Evolutionary conservation across 92 coral and sea anemone genomes (phyloP), one percentile per base, ranked within the genome.

Genomic region (Diadumene lineata): DNA sequence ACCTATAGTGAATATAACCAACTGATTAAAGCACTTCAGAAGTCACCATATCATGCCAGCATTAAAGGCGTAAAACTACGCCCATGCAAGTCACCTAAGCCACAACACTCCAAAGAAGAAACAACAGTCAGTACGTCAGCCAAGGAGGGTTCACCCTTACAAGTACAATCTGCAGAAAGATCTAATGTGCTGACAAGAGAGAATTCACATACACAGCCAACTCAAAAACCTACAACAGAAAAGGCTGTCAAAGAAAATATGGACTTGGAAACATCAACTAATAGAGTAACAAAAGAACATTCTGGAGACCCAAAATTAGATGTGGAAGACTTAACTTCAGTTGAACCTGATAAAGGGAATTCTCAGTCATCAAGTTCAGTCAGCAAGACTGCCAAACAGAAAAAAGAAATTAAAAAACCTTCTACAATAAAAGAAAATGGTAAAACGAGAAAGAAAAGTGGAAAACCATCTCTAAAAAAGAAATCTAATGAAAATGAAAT

Each of bases 1-100:
- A 89, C 85, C 7, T 66, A 69, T n/a, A 25, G 75, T 10, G 99
- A 96, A 64, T 86, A 86, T 50, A 38, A 53, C 2, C 56, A 76
- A 67, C 68, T 96, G 22, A 65, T 86, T 13, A 88, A 84, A 17
- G 76, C 87, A 16, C 79, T 86, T 29, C 82, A 80, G 34, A 83
- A 92, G 66, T 96, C 97, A 34, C 97, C 99, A 7, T 96, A 96
- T 69, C 84, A 84, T 8, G 87, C 2, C n/a, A 28, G 68, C 31
- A 28, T 7, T 28, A 29, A 84, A 73, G 50, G 81, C 0, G 27
- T 21, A 24, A 60, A 81, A 23, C 72, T 79, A 0, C 28, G 67
- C 27, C 32, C 1, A 17, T 50, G 64, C 26, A 9, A 58, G 10
- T 6, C 11, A 58, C 22, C 29, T 22, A 28, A 62, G 2, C 43